Percentiles rank a stretch among this genome's conserved stretches.
These are phyloP conservation scores for Drosophila atroscutellata DNA, from an alignment of 2,888 invertebrate genomes.

Conservation along the genomic window DNA sequence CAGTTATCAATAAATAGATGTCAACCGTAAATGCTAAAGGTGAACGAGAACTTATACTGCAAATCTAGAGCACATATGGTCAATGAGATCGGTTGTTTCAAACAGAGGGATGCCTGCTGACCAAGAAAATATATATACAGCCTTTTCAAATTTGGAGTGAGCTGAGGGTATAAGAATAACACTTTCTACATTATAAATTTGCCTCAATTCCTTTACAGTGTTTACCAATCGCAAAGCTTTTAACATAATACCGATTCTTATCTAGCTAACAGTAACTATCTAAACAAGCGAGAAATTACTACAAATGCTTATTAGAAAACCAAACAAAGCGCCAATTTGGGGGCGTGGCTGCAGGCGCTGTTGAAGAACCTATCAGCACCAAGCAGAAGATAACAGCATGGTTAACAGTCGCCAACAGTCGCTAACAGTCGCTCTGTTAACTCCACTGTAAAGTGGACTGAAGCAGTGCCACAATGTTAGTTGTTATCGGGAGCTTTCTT, in stretches of 20 bases:
- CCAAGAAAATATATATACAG: not conserved
- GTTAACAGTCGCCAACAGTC: conserved; percentile 5
- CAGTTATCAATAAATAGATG: not conserved
- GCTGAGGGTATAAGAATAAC: not conserved
- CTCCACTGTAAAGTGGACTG: not conserved
- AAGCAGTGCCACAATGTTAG: conserved; percentile 6
- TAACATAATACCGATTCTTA: not conserved
- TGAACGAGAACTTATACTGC: not conserved
- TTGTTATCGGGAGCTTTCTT: conserved; percentile 58
- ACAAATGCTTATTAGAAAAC: not conserved
- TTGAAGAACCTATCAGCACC: not conserved
- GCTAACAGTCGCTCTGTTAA: conserved; percentile 8
- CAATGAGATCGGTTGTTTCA: not conserved
- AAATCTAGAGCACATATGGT: not conserved
- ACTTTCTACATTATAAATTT: not conserved
- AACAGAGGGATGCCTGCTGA: not conserved
- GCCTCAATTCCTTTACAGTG: not conserved
- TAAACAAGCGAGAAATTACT: not conserved
- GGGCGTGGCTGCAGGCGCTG: conserved; percentile 40
- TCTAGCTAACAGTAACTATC: not conserved
- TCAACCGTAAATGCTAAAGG: not conserved
- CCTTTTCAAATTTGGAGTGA: not conserved
- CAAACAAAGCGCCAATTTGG: not conserved
- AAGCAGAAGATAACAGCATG: conserved; percentile 17
- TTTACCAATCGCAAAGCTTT: not conserved